phyloP scores from a whole-genome alignment of 92 coral and sea anemone species.

The Anthopleura xanthogrammica region DNA sequence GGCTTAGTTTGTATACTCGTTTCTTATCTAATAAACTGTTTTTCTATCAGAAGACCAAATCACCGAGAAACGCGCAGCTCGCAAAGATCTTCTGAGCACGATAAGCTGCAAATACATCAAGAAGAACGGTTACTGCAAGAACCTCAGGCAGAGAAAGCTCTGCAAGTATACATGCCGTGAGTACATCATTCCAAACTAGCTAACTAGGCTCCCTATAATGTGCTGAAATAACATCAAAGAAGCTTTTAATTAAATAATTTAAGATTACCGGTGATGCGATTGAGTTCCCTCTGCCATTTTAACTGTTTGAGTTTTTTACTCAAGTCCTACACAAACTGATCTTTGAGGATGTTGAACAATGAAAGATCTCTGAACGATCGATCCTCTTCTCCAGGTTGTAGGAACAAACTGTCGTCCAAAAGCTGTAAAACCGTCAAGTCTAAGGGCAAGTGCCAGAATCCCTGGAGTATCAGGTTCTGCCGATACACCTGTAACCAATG shows the following conservation, averaged over 20 bases:
- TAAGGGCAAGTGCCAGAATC: background rate
- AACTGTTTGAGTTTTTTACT: too few species aligned
- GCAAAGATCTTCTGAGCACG: background rate
- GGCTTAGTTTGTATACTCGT: too few species aligned
- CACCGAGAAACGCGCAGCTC: background rate
- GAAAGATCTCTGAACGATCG: too few species aligned
- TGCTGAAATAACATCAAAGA: too few species aligned
- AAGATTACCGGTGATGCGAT: too few species aligned
- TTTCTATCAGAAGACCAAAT: background rate
- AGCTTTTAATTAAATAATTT: too few species aligned
- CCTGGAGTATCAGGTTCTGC: background rate
- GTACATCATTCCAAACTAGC: too few species aligned
- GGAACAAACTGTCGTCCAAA: background rate
- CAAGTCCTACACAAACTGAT: too few species aligned
- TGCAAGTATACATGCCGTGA: background rate
- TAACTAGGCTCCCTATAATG: too few species aligned
- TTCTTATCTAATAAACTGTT: background rate
- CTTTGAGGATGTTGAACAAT: too few species aligned
- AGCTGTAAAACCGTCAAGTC: background rate
- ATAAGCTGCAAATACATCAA: background rate
- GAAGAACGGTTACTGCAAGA: background rate
- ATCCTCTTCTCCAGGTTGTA: background rate
- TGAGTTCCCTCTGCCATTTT: too few species aligned
- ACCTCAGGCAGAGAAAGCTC: background rate
- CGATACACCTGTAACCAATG: background rate